Conservation (phyloP, 2,797 vertebrate species). For the Mastacembelus armatus region DNA sequence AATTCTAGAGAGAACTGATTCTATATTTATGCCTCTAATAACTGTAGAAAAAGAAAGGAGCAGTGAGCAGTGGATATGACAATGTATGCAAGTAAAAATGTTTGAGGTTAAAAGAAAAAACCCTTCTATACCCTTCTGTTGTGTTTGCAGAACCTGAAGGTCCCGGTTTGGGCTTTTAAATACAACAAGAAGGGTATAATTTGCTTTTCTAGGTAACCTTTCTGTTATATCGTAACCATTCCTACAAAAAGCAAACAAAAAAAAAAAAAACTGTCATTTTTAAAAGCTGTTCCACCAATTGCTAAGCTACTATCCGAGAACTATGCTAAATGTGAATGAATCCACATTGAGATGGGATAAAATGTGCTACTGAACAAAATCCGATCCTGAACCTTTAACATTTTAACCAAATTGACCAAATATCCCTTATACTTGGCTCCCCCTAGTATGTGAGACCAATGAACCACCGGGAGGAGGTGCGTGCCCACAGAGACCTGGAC, state of each 20-base stretch:
- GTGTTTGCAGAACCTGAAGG: conserved; percentile 80
- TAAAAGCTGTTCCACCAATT: neutral
- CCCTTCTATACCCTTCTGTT: no score
- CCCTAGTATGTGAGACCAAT: conserved; percentile 92
- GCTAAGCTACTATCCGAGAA: no score
- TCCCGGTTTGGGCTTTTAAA: conserved; percentile 89
- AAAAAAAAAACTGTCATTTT: no score
- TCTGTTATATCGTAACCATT: no score
- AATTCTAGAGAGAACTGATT: neutral
- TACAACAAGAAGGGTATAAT: conserved; percentile 93
- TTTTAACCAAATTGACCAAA: neutral
- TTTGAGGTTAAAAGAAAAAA: neutral
- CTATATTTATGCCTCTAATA: neutral
- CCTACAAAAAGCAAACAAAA: no score
- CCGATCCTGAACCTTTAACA: neutral
- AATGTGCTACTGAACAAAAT: neutral
- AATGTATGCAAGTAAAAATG: neutral
- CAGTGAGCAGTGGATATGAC: neutral
- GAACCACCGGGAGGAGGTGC: conserved; percentile 94
- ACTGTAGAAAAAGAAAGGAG: neutral
- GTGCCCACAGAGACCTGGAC: conserved; percentile 90
- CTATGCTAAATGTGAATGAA: no score
- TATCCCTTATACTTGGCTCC: neutral
- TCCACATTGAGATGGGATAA: no score
- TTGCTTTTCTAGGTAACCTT: neutral